Conservation (phyloP, 2,888 invertebrate genomes). For the Eustalomyia histrio region DNA sequence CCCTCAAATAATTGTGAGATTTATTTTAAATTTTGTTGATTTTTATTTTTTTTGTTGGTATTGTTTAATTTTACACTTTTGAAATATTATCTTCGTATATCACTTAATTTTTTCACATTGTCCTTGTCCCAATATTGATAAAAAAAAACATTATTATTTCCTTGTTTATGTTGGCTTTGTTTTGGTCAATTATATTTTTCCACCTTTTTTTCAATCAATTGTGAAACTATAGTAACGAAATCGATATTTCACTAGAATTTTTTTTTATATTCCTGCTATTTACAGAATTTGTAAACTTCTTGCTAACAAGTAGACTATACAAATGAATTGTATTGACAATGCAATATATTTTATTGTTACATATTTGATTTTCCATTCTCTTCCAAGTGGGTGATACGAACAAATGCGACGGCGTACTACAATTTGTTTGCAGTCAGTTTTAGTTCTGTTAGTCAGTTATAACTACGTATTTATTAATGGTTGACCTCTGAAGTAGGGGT, state of each 20-base stretch:
- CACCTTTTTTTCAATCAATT: neutral
- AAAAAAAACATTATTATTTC: neutral
- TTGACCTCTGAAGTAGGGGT: slow-evolving; percentile 61
- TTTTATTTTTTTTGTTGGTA: neutral
- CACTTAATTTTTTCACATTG: slow-evolving; percentile 1
- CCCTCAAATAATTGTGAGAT: neutral
- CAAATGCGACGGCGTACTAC: slow-evolving; percentile 60
- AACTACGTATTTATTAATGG: too few relatives aligned
- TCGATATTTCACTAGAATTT: slow-evolving; percentile 40
- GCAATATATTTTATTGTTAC: slow-evolving; percentile 2
- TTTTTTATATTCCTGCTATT: slow-evolving; percentile 20
- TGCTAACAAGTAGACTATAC: slow-evolving; percentile 39
- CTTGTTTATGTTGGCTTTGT: slow-evolving; percentile 2
- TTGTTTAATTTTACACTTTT: neutral
- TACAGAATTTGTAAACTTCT: neutral
- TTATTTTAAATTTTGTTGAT: neutral
- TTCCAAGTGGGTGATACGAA: slow-evolving; percentile 42
- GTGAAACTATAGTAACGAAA: slow-evolving; percentile 54
- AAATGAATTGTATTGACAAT: slow-evolving; percentile 41
- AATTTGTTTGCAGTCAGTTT: slow-evolving; percentile 22
- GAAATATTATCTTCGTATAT: neutral
- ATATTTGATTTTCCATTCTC: neutral
- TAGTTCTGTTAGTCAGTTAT: too few relatives aligned
- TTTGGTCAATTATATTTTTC: slow-evolving; percentile 1
- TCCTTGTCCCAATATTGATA: neutral